A percentile compares a stretch with the other conserved stretches of the same genome.
Conservation (phyloP, 2,888 invertebrate species). For the Ennomos erosarius region DNA sequence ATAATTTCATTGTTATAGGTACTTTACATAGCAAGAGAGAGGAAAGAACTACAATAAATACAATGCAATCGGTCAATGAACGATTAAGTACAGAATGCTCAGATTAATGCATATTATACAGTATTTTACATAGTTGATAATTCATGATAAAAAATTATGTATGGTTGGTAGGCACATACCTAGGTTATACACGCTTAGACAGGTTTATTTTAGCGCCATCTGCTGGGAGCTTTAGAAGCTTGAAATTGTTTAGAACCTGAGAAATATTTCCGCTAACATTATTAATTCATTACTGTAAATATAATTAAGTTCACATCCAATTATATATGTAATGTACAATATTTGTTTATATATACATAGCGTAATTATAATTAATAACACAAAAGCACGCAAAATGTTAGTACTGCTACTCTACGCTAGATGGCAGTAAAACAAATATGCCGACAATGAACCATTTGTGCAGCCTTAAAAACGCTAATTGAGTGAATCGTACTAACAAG, state of each 20-base stretch:
- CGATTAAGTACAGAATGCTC: conserved; percentile 56
- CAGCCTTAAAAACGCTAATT: conserved; percentile 20
- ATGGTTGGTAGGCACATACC: no score
- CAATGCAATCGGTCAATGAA: conserved; percentile 60
- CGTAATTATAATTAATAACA: no score
- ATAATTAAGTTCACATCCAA: no score
- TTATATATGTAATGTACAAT: no score
- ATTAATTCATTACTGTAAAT: no score
- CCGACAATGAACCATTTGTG: conserved; percentile 14
- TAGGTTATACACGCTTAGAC: neutral
- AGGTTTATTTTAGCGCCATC: conserved; percentile 58
- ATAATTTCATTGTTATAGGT: neutral
- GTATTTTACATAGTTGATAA: conserved; percentile 24
- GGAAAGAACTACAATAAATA: conserved; percentile 55
- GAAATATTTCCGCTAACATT: no score
- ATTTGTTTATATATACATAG: no score
- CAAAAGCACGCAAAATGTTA: conserved; percentile 12
- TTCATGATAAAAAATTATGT: conserved; percentile 51
- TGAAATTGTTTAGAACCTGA: conserved; percentile 16
- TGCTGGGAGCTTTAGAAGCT: conserved; percentile 37
- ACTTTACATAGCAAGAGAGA: conserved; percentile 31
- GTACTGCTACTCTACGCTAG: conserved; percentile 55
- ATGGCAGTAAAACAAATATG: conserved; percentile 45
- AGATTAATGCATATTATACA: neutral
- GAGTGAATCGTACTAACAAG: conserved; percentile 30